Evolutionary conservation across 1,140 invertebrate genomes (phyloP).

Genomic region (Procambarus clarkii): DNA sequence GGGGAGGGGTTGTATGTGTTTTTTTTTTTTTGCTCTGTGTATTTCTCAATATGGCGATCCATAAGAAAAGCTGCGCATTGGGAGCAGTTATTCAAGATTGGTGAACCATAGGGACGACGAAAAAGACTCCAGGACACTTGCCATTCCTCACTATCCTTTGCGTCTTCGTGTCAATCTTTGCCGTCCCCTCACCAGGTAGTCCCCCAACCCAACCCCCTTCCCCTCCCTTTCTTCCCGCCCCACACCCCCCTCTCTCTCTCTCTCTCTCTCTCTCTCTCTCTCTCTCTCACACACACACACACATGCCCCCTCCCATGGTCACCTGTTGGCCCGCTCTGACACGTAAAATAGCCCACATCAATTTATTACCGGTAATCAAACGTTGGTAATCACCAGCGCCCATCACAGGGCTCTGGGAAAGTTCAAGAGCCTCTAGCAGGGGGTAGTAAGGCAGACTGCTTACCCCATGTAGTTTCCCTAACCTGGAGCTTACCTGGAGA

Average conservation of each 20-base stretch:
- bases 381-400: slow-evolving; percentile 51
- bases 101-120: too few relatives aligned
- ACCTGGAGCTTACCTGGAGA: too few relatives aligned
- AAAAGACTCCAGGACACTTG: too few relatives aligned
- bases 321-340: slow-evolving; percentile 65
- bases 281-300: background rate
- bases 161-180: background rate
- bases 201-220: background rate
- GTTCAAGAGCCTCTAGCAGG: slow-evolving; percentile 14
- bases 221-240: background rate
- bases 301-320: slow-evolving; percentile 36
- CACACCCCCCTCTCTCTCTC: background rate
- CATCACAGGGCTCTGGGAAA: slow-evolving; percentile 39
- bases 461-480: background rate
- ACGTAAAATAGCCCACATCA: slow-evolving; percentile 58
- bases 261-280: background rate
- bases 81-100: too few relatives aligned
- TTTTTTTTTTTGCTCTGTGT: too few relatives aligned
- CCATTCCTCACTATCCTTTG: too few relatives aligned
- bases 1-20: too few relatives aligned
- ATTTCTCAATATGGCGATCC: too few relatives aligned
- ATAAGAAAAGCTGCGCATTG: too few relatives aligned
- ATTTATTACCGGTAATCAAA: slow-evolving; percentile 67
- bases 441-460: background rate
- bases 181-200: background rate